phyloP scores from a whole-genome alignment of 2,113 vertebrate species.

The Sylvietta virens region DNA sequence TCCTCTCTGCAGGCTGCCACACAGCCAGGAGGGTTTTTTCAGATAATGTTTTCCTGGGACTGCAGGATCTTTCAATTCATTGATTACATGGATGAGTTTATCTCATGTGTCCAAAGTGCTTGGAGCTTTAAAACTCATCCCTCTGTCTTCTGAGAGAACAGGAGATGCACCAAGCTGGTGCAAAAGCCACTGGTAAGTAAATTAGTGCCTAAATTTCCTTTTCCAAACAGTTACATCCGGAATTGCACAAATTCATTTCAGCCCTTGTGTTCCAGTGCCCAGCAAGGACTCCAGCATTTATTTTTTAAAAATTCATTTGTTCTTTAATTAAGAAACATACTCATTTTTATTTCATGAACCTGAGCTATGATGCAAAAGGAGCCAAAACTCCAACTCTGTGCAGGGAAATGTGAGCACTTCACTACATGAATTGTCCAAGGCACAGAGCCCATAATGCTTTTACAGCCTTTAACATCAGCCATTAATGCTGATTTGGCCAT shows the following conservation, averaged over 20 bases:
- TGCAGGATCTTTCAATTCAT: background rate
- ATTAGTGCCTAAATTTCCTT: background rate
- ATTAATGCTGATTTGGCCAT: background rate
- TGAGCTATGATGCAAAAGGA: constrained; percentile 13
- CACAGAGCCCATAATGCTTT: background rate
- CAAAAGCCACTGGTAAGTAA: background rate
- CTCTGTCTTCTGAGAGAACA: background rate
- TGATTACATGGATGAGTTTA: background rate
- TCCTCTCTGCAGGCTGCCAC: background rate
- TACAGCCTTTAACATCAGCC: background rate
- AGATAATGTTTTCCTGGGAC: background rate
- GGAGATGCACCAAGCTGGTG: background rate
- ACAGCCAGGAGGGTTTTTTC: background rate
- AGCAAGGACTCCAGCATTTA: background rate
- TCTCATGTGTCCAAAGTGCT: background rate
- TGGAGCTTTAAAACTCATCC: background rate
- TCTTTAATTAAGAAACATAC: constrained; percentile 62
- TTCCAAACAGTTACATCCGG: background rate
- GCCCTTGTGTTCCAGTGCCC: background rate
- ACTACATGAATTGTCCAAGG: background rate
- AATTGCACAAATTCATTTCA: background rate
- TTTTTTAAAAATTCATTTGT: constrained; percentile 37
- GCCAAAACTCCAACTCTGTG: background rate
- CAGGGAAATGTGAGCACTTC: background rate
- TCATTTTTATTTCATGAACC: constrained; percentile 57